Conservation (phyloP, 1,140 invertebrate genomes). For the Popillia japonica region DNA sequence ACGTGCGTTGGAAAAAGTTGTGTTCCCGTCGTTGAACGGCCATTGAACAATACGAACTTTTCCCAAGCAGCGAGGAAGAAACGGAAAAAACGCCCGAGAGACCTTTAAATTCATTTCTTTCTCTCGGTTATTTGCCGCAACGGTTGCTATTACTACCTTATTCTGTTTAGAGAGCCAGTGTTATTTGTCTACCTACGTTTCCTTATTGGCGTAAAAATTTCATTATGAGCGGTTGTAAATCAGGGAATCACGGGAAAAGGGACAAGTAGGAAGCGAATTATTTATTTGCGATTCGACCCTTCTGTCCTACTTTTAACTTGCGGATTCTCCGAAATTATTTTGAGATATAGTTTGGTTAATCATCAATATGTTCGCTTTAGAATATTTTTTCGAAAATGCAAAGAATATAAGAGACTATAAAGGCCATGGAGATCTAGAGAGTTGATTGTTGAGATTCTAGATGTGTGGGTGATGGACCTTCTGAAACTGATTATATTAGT, state of each 20-base stretch:
- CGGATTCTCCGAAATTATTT: too few relatives aligned
- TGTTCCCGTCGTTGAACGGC: neutral
- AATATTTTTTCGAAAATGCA: too few relatives aligned
- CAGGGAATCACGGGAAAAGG: slow-evolving; percentile 11
- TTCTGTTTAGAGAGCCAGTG: slow-evolving; percentile 4
- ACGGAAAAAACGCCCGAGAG: slow-evolving; percentile 25
- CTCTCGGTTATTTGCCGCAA: slow-evolving; percentile 8
- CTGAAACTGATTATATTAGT: too few relatives aligned
- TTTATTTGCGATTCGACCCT: too few relatives aligned
- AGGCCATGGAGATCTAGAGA: too few relatives aligned
- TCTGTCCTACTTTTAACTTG: too few relatives aligned
- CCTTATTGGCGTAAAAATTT: slow-evolving; percentile 19
- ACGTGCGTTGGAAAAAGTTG: slow-evolving; percentile 1
- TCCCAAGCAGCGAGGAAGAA: neutral
- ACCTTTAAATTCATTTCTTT: slow-evolving; percentile 32
- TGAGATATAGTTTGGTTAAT: too few relatives aligned
- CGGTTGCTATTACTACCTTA: slow-evolving; percentile 23
- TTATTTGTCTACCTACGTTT: neutral
- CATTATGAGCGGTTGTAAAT: slow-evolving; percentile 22
- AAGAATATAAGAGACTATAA: too few relatives aligned
- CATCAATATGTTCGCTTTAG: too few relatives aligned
- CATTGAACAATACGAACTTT: slow-evolving; percentile 11
- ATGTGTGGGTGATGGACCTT: too few relatives aligned
- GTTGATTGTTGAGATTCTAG: too few relatives aligned
- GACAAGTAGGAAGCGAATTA: neutral